Evolutionary conservation across 2,888 invertebrate species (phyloP), one percentile per base, ranked within the genome.

Genomic region (Eugnorisma glareosa): DNA sequence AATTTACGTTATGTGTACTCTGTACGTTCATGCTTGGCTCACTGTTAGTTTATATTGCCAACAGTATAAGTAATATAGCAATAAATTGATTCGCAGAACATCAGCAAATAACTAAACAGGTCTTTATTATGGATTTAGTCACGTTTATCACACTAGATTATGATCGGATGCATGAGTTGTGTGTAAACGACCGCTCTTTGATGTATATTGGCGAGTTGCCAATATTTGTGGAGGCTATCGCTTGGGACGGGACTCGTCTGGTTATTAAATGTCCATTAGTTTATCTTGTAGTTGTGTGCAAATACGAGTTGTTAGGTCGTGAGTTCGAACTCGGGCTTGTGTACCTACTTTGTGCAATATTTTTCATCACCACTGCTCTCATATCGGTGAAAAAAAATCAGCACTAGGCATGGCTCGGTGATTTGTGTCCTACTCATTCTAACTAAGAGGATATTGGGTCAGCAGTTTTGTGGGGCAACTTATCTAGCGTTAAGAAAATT

Each of bases 151-250:
- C 54, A 71, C 28, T 28, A 73, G 67, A 82, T 69, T 72, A 83
- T 75, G 64, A 82, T 72, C 67, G 48, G 35, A 54, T 71, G 59
- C 61, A 59, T 64, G 75, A 79, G 59, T 70, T 70, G 69, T 70
- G 57, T 69, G 64, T 83, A 83, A 75, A 75, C 64, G 69, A 73
- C 54, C 61, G 18, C 37, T 71, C 67, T 82, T 79, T 79, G 82
- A 75, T 82, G 45, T 70, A 18, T 37, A 31, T 66, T 82, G 82
- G 82, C 64, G 15, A 21, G 43, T 18, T 7, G 79, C 82, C 83
- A 82, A 83, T 79, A 74, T 67, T 71, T 74, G 79, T 45, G 45
- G 35, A 54, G 68, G 64, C 54, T 82, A 51, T 63, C 21, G 15
- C 28, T 57, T n/a, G 48, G n/a, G 11, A 21, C 24, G 21, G 21